Evolutionary conservation across 2,888 invertebrate genomes (phyloP), one percentile per base, ranked within the genome.

Genomic region (Hipparchia sbordonii): DNA sequence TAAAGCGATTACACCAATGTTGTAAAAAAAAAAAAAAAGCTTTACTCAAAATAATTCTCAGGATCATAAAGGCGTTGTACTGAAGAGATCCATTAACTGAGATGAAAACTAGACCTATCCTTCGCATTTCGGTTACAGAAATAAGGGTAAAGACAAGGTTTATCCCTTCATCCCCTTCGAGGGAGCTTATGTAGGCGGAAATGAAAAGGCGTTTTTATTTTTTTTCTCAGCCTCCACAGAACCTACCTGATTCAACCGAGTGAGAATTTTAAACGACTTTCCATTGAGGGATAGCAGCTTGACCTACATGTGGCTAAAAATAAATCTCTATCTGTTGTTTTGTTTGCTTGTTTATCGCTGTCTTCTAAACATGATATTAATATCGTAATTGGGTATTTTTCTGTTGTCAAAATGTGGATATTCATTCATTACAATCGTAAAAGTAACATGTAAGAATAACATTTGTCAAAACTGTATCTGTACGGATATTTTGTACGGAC

Each of bases 251-350:
- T 67, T 65, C 60, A 72, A 68, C 70, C 60, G 72, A 67, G 67
- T 72, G 70, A 71, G 72, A 74, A 72, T 71, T 70, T 74, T 71
- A 74, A 74, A 70, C 67, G 68, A 71, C 63, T 71, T 67, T 71
- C 71, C 73, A 73, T 67, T 67, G 67, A 67, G 67, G 67, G 59
- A 74, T 71, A 71, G 73, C 71, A 13, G 48, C 71, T 73, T 75
- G 73, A 71, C 75, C 75, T 73, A 75, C 59, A 73, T 73, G 60
- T 33, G 48, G 63, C 56, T 71, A 61, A 72, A 69, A 75, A 71
- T 56, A 68, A 67, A 71, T 46, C 33, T 56, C 63, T 66, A 74
- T 71, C 54, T 68, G 59, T 51, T 57, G 13, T 68, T 60, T 61
- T 60, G 51, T 52, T 61, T 69, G 52, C 48, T 57, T 48, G 13